phyloP scores from a whole-genome alignment of 2,888 invertebrate genomes.

The Scaeva pyrastri region DNA sequence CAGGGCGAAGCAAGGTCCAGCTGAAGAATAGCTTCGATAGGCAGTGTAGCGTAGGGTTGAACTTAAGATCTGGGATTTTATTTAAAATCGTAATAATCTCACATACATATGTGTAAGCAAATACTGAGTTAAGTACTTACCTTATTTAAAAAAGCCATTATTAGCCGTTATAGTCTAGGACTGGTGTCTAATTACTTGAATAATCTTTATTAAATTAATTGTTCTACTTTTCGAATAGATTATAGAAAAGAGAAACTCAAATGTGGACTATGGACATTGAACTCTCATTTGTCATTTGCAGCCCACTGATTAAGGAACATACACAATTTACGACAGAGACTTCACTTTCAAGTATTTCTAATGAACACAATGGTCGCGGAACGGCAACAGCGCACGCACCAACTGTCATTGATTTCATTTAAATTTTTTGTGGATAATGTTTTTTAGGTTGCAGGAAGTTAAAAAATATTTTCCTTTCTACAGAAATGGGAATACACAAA shows the following conservation, averaged over 20 bases:
- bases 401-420: too few relatives aligned
- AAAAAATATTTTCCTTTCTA: too few relatives aligned
- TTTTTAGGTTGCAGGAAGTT: too few relatives aligned
- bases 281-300: not conserved
- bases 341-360: too few relatives aligned
- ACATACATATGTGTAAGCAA: not conserved
- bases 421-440: too few relatives aligned
- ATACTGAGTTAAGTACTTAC: not conserved
- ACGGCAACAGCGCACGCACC: too few relatives aligned
- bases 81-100: not conserved
- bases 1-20: slow-evolving; percentile 80
- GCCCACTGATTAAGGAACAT: too few relatives aligned
- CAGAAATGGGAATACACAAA: too few relatives aligned
- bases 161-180: not conserved
- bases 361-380: not conserved
- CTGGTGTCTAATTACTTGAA: not conserved
- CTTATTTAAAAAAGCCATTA: slow-evolving; percentile 58
- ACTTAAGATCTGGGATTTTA: slow-evolving; percentile 18
- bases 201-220: not conserved
- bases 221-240: not conserved
- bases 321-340: too few relatives aligned
- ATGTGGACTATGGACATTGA: slow-evolving; percentile 28
- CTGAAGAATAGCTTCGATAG: slow-evolving; percentile 51
- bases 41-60: slow-evolving; percentile 5
- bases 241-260: slow-evolving; percentile 1